Base-by-base conservation (phyloP, 2,888 invertebrate genomes). In the Globia sparganii region DNA sequence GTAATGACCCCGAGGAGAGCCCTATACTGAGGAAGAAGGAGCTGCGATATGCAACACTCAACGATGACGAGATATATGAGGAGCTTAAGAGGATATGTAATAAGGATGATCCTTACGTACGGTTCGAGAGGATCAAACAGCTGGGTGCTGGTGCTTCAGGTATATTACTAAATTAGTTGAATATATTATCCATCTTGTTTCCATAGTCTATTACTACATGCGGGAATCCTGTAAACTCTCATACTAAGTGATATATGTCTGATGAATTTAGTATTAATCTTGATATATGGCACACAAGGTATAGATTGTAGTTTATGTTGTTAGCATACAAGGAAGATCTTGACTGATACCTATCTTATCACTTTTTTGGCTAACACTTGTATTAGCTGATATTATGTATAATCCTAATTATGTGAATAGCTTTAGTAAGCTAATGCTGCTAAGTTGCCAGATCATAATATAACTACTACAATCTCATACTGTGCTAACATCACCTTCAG, bases 111-210 rank as follows among this genome's bases (percentile, higher is more conserved):
- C 99, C 99, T 0, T 97, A 97, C 84, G 97, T 97, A 37, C 97
- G 98, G 85, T 99, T 99, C 93, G 97, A 98, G 85, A 97, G 98
- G 84, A 97, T 98, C 83, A 98, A 98, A 91, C 99, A 99, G 93
- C 97, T 99, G 69, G 99, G 99, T 72, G 98, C 98, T 46, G 99
- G 99, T 25, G 99, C 99, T 65, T 99, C 99, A 53, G 97, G 97
- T 97, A 93, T 87, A 53, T 62, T 46, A 61, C 67, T 5, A 65
- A 64, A 65, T 37, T 64, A 67, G 77, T 69, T 11, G 40, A 31
- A 4, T 8, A n/a, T 21, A 13, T 28, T 28, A 56, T 18, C 13
- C 11, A 11, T 15, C 43, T 15, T 15, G 15, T 43, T 34, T 1
- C 28, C 13, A 40, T 43, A 53, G 31, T 18, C 4, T n/a, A 15